A percentile compares a stretch with the other conserved stretches of the same genome.
These are phyloP conservation scores for Bubalus kerabau DNA, from an alignment of 2,113 vertebrate species.

Conservation along the genomic window DNA sequence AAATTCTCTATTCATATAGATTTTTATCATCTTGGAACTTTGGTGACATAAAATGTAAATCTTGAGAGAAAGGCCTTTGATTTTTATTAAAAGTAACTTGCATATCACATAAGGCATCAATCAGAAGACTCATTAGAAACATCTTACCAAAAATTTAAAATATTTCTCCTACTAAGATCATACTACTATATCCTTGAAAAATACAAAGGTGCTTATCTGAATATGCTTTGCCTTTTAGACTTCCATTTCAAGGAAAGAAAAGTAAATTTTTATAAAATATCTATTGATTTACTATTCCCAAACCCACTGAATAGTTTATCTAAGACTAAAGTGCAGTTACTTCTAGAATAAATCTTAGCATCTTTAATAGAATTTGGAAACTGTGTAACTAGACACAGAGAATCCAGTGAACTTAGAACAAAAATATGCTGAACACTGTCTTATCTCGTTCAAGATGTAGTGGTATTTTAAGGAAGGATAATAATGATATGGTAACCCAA, in stretches of 20 bases:
- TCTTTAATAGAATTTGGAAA: conserved; percentile 15
- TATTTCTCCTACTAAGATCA: conserved; percentile 8
- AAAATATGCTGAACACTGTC: not conserved
- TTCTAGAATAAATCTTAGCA: conserved; percentile 41
- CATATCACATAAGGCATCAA: conserved; percentile 34
- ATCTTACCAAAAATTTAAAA: conserved; percentile 31
- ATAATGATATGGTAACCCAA: conserved; percentile 14
- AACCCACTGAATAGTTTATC: conserved; percentile 15
- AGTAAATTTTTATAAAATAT: conserved; percentile 55
- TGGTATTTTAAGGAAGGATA: not conserved
- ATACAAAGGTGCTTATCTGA: conserved; percentile 13
- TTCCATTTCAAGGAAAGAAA: conserved; percentile 32
- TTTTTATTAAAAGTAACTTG: conserved; percentile 46
- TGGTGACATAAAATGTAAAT: not conserved
- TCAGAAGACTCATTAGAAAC: conserved; percentile 24
- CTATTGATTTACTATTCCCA: conserved; percentile 54
- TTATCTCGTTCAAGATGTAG: not conserved
- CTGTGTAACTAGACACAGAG: not conserved
- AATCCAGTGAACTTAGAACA: conserved; percentile 18
- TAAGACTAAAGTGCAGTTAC: conserved; percentile 28
- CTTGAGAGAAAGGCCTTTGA: conserved; percentile 45
- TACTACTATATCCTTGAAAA: not conserved
- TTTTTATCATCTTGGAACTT: conserved; percentile 26
- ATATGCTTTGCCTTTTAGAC: conserved; percentile 41
- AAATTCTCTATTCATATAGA: conserved; percentile 31